Percentiles rank a stretch among this genome's conserved stretches.
Evolutionary conservation across 2,797 vertebrate species (phyloP).

Genomic region (Gobionotothen gibberifrons): DNA sequence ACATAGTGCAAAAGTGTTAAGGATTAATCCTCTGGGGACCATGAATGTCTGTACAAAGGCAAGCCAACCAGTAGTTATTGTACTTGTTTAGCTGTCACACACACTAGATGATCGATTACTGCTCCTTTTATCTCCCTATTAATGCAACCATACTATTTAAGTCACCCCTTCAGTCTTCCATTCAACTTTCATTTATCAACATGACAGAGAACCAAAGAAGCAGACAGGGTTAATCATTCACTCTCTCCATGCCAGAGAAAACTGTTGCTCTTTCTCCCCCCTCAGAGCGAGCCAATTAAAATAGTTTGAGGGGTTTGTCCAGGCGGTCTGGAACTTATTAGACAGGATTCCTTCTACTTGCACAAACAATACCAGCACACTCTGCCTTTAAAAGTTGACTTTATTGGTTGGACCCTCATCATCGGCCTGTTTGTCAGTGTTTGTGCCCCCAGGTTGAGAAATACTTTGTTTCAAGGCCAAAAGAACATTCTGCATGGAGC

Average conservation of each 20-base stretch:
- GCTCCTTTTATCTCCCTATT: background rate
- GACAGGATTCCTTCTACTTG: slow-evolving; percentile 23
- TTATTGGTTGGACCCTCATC: slow-evolving; percentile 38
- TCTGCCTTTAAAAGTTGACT: slow-evolving; percentile 24
- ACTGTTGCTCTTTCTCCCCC: background rate
- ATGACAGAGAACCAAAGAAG: slow-evolving; percentile 12
- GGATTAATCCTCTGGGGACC: background rate
- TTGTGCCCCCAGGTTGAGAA: slow-evolving; percentile 32
- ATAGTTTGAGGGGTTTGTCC: slow-evolving; percentile 34
- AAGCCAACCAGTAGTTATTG: background rate
- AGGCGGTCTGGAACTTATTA: slow-evolving; percentile 73
- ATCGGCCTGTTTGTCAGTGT: background rate
- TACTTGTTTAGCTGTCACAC: background rate
- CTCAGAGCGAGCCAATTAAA: slow-evolving; percentile 29
- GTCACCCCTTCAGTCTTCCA: background rate
- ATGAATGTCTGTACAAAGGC: background rate
- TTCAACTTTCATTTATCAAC: slow-evolving; percentile 23
- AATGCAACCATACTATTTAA: background rate
- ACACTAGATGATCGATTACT: slow-evolving; percentile 15
- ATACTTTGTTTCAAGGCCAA: slow-evolving; percentile 25
- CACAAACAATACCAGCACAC: background rate
- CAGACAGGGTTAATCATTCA: slow-evolving; percentile 10
- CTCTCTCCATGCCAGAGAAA: background rate
- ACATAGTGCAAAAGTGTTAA: background rate
- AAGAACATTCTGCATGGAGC: slow-evolving; percentile 49